Evolutionary conservation across 1,140 invertebrate genomes (phyloP).

Genomic region (Panonychus citri): DNA sequence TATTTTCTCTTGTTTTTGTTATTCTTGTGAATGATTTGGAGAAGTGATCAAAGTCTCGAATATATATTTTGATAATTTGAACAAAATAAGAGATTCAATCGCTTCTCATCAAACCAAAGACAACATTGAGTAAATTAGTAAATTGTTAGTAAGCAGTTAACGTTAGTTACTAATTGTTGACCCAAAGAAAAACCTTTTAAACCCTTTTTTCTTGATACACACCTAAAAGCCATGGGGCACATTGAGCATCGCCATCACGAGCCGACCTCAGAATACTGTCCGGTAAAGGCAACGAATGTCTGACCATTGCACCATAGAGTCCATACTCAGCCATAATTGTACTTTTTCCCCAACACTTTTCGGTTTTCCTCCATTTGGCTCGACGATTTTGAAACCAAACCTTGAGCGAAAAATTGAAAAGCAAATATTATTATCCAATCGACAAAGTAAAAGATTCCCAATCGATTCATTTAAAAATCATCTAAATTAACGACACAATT

Average conservation of each 20-base stretch:
- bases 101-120: not conserved
- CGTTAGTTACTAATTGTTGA: not conserved
- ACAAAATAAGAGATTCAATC: not conserved
- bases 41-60: too few relatives aligned
- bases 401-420: constrained; percentile 28
- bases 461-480: too few relatives aligned
- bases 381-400: constrained; percentile 97
- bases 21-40: too few relatives aligned
- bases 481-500: too few relatives aligned
- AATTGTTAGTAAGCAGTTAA: not conserved
- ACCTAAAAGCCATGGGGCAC: constrained; percentile 95
- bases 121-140: not conserved
- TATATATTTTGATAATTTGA: too few relatives aligned
- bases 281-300: constrained; percentile 11
- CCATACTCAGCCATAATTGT: constrained; percentile 99
- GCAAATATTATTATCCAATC: too few relatives aligned
- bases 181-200: not conserved
- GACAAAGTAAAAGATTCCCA: too few relatives aligned
- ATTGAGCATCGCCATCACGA: constrained; percentile 35
- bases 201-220: too few relatives aligned
- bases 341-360: constrained; percentile 95
- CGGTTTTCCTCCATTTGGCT: constrained; percentile 96
- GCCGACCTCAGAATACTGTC: constrained; percentile 8
- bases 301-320: constrained; percentile 80
- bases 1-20: too few relatives aligned